A percentile compares a stretch with the other conserved stretches of the same genome.
phyloP scores from a whole-genome alignment of 2,797 vertebrate species.

The Delichon dasypus region DNA sequence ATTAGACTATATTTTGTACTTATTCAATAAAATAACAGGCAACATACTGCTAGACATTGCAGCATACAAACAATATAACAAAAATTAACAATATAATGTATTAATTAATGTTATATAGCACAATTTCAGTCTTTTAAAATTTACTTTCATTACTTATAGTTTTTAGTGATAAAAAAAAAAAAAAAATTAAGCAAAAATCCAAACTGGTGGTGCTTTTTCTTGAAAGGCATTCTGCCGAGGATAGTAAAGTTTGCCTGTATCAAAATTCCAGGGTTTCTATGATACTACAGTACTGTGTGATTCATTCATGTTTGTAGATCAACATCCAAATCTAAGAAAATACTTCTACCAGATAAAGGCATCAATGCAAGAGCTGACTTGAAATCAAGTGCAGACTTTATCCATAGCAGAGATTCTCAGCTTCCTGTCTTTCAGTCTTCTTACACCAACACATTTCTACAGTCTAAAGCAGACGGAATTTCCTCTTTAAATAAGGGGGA shows the following conservation, averaged over 20 bases:
- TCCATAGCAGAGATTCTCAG: background rate
- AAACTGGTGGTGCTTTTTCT: background rate
- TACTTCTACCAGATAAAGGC: background rate
- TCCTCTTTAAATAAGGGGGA: background rate
- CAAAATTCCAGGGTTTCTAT: background rate
- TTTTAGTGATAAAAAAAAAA: background rate
- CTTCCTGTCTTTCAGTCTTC: background rate
- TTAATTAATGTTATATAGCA: background rate
- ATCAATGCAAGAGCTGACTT: background rate
- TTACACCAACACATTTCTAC: background rate
- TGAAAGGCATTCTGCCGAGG: background rate
- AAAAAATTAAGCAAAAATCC: background rate
- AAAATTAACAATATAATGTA: background rate
- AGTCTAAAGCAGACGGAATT: background rate
- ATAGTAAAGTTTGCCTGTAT: background rate
- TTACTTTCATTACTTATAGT: background rate
- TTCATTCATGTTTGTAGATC: background rate
- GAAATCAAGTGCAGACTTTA: background rate
- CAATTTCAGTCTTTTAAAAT: background rate
- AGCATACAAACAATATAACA: background rate
- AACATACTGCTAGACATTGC: accelerated
- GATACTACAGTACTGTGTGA: background rate
- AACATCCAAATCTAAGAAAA: background rate
- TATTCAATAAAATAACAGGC: background rate
- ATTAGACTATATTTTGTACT: background rate